Evolutionary conservation across 2,797 vertebrate species (phyloP).

Genomic region (Smutsia temminckii): DNA sequence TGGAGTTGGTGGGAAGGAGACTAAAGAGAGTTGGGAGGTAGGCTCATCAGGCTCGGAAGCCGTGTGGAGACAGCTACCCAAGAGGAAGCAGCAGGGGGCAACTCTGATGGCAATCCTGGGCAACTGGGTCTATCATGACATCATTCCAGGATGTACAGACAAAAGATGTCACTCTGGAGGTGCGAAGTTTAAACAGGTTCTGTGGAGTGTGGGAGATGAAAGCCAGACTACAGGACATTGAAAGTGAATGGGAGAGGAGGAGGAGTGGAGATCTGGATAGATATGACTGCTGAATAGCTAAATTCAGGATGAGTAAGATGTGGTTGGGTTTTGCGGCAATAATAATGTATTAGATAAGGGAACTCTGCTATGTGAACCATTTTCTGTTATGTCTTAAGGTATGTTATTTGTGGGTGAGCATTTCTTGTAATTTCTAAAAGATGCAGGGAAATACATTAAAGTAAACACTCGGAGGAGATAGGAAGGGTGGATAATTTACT

Average conservation of each 20-base stretch:
- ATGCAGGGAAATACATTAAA: slow-evolving; percentile 25
- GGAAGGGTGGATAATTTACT: slow-evolving; percentile 38
- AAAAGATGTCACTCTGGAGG: neutral
- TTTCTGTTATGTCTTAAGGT: slow-evolving; percentile 15
- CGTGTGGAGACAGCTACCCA: neutral
- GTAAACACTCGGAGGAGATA: slow-evolving; percentile 39
- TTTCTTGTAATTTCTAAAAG: slow-evolving; percentile 49
- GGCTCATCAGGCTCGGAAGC: neutral
- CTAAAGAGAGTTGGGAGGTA: neutral
- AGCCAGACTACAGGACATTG: neutral
- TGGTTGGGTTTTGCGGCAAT: neutral
- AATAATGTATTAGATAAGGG: neutral
- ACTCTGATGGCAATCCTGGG: neutral
- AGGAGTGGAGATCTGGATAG: neutral
- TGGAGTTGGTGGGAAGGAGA: neutral
- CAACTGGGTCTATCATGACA: neutral
- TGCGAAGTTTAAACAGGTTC: neutral
- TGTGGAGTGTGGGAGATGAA: neutral
- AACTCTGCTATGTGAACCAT: neutral
- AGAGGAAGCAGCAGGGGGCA: neutral
- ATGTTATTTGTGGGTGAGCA: neutral
- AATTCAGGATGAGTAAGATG: neutral
- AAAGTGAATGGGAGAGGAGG: neutral
- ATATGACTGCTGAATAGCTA: neutral
- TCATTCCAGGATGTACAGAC: neutral